Base-by-base conservation (phyloP, 1,140 invertebrate species). In the Bombus sylvicola region DNA sequence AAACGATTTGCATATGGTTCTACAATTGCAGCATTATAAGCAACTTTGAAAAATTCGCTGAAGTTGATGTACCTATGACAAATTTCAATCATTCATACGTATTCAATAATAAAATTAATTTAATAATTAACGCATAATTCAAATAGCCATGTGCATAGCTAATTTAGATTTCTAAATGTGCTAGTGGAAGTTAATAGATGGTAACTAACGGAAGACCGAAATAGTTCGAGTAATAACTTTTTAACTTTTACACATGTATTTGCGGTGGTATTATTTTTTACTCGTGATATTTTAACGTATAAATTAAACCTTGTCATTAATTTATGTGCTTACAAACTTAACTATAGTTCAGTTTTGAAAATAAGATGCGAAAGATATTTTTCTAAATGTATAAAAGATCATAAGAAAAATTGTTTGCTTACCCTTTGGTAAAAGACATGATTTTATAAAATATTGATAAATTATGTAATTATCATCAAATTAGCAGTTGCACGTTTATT, bases 1-100 rank as follows among this genome's bases (percentile, higher is more conserved):
- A 95, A 94, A 28, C 83, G 76, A 34, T 85, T 77, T 31, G 75
- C 79, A 47, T 91, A 86, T 41, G 81, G n/a, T 15, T 84, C 88
- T 25, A 64, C 34, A 25, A 15, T 84, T 28, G 78, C 75, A 25
- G 47, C 71, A 13, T 87, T 62, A 37, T 83, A 72, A 66, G 71
- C 79, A 25, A 28, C 47, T 9, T 71, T 85, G 31, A 81, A 71
- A 68, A 91, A 91, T 31, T 88, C 75, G 25, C 59, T 62, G 41
- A 90, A 86, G 37, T 72, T 80, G 15, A 57, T 13, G 3, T 57
- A 77, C 69, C 89, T 90, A 79, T 22, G 81, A 88, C 34, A 9
- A 62, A 87, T 87, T 71, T 57, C 8, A n/a, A 18, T 15, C 18
- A 37, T 25, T 18, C 0, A 37, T 25, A 43, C 57, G 15, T 25